Evolutionary conservation across 1,140 invertebrate genomes (phyloP).

Genomic region (Steinernema feltiae): DNA sequence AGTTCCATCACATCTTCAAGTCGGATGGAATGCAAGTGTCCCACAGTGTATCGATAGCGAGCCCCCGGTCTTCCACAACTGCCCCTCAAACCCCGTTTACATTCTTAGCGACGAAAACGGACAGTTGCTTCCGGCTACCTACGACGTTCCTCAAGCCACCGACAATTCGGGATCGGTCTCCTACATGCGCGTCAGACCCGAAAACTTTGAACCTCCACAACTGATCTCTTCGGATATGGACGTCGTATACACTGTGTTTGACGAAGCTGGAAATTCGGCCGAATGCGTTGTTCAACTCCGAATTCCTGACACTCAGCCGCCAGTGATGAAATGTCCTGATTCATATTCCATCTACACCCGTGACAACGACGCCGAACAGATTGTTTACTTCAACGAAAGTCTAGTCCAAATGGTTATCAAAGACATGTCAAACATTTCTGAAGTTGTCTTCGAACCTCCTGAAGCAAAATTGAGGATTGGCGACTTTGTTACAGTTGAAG

Average conservation of each 20-base stretch:
- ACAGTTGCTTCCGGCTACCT: constrained; percentile 78
- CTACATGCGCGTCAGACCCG: constrained; percentile 76
- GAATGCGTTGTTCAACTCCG: constrained; percentile 75
- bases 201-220: constrained; percentile 79
- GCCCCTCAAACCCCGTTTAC: constrained; percentile 80
- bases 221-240: constrained; percentile 72
- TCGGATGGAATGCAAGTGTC: constrained; percentile 87
- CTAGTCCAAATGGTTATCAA: constrained; percentile 75
- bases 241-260: constrained; percentile 88
- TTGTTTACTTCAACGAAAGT: constrained; percentile 86
- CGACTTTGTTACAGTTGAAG: constrained; percentile 87
- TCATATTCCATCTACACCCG: constrained; percentile 87
- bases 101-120: constrained; percentile 79
- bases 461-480: constrained; percentile 78
- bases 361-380: constrained; percentile 79
- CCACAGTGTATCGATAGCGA: constrained; percentile 92
- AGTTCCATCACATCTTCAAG: constrained; percentile 56
- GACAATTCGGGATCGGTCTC: constrained; percentile 91
- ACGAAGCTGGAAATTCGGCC: constrained; percentile 91
- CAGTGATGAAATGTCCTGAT: constrained; percentile 84
- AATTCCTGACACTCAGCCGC: constrained; percentile 75
- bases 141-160: constrained; percentile 79
- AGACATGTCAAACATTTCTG: constrained; percentile 77
- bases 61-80: constrained; percentile 89
- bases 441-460: constrained; percentile 72